Percentiles rank a stretch among this genome's conserved stretches.
Evolutionary conservation across 2,113 vertebrate genomes (phyloP).

Genomic region (Coptodon rendalli): DNA sequence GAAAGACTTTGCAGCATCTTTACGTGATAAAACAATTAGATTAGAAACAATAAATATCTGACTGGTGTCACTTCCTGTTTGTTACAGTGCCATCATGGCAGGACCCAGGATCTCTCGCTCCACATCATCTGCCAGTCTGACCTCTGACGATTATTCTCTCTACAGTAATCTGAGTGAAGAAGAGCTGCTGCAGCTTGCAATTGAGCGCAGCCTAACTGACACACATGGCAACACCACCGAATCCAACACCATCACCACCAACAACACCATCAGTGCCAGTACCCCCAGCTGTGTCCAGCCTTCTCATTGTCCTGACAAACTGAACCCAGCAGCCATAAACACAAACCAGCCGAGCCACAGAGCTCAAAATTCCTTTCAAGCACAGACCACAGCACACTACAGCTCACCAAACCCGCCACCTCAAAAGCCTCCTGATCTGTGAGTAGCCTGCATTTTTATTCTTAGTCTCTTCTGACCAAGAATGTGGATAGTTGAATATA

Average conservation of each 20-base stretch:
- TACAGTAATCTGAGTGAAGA: conserved; percentile 86
- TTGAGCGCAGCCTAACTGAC: conserved; percentile 84
- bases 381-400: not conserved
- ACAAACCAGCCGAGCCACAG: not conserved
- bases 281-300: not conserved
- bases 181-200: conserved; percentile 87
- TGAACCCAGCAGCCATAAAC: conserved; percentile 19
- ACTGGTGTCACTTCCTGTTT: not conserved
- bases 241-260: not conserved
- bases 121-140: conserved; percentile 4
- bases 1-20: not conserved
- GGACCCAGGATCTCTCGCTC: conserved; percentile 1
- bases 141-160: conserved; percentile 84
- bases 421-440: conserved; percentile 39
- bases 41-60: not conserved
- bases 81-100: conserved; percentile 37
- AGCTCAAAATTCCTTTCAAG: not conserved
- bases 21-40: not conserved
- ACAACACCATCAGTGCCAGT: not conserved
- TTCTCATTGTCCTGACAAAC: conserved; percentile 26
- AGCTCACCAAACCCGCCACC: conserved; percentile 51
- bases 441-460: not conserved
- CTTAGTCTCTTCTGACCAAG: not conserved
- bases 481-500: not conserved
- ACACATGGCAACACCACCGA: not conserved